Evolutionary conservation across 92 coral and sea anemone species (phyloP).

Genomic region (Siderastrea radians): DNA sequence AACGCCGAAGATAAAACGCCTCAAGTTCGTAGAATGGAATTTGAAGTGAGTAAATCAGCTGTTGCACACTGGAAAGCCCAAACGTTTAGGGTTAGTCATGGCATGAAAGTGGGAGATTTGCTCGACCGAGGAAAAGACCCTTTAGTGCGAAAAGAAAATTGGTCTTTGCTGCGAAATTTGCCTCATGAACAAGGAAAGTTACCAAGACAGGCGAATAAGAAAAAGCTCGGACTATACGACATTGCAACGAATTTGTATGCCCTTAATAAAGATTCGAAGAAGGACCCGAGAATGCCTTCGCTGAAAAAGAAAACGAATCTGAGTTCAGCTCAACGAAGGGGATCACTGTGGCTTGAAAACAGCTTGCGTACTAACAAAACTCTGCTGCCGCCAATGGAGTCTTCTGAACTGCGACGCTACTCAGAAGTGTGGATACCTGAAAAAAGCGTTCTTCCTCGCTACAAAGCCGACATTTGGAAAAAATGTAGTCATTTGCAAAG

Average conservation of each 20-base stretch:
- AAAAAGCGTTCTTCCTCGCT: conserved; percentile 1
- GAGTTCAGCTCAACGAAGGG: background rate
- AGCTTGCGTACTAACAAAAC: background rate
- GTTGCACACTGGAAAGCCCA: background rate
- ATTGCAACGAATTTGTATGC: conserved; percentile 13
- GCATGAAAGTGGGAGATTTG: background rate
- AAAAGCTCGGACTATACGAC: background rate
- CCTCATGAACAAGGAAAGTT: background rate
- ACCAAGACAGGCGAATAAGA: background rate
- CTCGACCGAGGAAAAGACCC: background rate
- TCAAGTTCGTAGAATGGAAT: background rate
- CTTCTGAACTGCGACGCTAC: background rate
- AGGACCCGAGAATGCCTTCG: background rate
- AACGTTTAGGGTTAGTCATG: background rate
- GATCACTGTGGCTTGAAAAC: conserved; percentile 15
- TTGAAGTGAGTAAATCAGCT: background rate
- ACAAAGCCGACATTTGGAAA: background rate
- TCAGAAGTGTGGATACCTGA: conserved; percentile 22
- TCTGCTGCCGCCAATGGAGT: conserved; percentile 1
- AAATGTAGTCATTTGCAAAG: background rate
- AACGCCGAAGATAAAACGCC: background rate
- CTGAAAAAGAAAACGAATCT: background rate
- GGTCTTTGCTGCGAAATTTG: conserved; percentile 6
- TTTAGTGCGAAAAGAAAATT: background rate
- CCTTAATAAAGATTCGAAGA: background rate